phyloP scores from a whole-genome alignment of 2,113 vertebrate species.

The Hymenochirus boettgeri region DNA sequence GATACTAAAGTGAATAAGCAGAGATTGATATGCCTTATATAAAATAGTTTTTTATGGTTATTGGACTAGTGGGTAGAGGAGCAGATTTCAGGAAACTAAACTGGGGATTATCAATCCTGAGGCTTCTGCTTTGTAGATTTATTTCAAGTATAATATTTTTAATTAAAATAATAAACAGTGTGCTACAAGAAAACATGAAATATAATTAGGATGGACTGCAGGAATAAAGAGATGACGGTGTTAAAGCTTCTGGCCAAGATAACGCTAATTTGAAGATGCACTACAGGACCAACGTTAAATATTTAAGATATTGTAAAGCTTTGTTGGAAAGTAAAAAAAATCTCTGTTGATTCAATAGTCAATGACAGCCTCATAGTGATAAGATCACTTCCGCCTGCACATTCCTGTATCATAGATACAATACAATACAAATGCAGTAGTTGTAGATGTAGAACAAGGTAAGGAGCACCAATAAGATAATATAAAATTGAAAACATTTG shows the following conservation, averaged over 20 bases:
- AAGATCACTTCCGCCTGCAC: too few species aligned
- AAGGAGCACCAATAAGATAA: too few species aligned
- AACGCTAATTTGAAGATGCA: neutral
- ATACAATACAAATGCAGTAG: too few species aligned
- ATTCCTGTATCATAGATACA: too few species aligned
- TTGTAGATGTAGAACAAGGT: too few species aligned
- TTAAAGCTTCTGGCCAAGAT: conserved; percentile 17
- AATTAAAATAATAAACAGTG: conserved; percentile 21
- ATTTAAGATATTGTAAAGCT: neutral
- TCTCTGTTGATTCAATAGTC: too few species aligned
- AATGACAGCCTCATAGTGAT: too few species aligned
- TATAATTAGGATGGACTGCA: conserved; percentile 28
- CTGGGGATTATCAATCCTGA: conserved; percentile 15
- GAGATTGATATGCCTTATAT: conserved; percentile 18
- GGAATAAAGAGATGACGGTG: conserved; percentile 21
- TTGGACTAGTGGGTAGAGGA: conserved; percentile 10
- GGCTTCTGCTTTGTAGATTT: conserved; percentile 10
- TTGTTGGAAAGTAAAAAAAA: neutral
- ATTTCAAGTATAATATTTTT: conserved; percentile 24
- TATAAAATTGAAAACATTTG: too few species aligned
- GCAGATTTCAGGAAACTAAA: conserved; percentile 3
- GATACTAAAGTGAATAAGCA: conserved; percentile 1
- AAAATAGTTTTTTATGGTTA: conserved; percentile 29
- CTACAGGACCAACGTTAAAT: neutral
- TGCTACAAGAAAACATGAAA: neutral